Evolutionary conservation across 2,888 invertebrate species (phyloP), one percentile per base, ranked within the genome.

Genomic region (Ochropleura plecta): DNA sequence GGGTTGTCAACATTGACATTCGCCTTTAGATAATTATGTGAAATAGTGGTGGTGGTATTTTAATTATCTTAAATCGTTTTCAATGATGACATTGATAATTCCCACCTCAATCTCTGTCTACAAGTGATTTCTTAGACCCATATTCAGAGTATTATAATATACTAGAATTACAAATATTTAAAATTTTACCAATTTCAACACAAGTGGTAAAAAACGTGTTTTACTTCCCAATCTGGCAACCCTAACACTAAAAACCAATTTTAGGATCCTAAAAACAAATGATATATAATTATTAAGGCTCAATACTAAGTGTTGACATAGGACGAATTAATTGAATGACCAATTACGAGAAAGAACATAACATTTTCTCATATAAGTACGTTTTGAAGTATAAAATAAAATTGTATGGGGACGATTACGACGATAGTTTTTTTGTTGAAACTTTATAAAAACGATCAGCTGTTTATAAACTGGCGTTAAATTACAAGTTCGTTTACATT

Each of bases 311-410:
- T 80, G 73, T 68, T 46, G 72, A 79, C 71, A 60, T 53, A 20
- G 62, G 48, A 70, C 48, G 79, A 70, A 83, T 83, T 80, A 73
- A 80, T 83, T 71, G 69, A 73, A 80, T 76, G 69, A 60, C 62
- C 68, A 71, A 76, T 80, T 76, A 77, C 46, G 10, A 20, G 51
- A 48, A 59, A 5, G 5, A 44, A 73, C 73, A 65, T 73, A 76
- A 65, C 30, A 70, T 62, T 69, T 65, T 46, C 20, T 42, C 9
- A 18, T 71, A 1, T 14, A 46, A 60, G 14, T 53, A 49, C 0
- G 40, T 55, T n/a, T 69, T 60, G 48, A 65, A 57, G 12, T 49
- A 62, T 18, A 12, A 1, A 74, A 73, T 68, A 66, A 69, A 77
- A 72, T 65, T 66, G 42, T 53, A 20, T 30, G 10, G 14, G 30